Evolutionary conservation across 2,113 vertebrate species (phyloP).

Genomic region (Leucosticte australis): DNA sequence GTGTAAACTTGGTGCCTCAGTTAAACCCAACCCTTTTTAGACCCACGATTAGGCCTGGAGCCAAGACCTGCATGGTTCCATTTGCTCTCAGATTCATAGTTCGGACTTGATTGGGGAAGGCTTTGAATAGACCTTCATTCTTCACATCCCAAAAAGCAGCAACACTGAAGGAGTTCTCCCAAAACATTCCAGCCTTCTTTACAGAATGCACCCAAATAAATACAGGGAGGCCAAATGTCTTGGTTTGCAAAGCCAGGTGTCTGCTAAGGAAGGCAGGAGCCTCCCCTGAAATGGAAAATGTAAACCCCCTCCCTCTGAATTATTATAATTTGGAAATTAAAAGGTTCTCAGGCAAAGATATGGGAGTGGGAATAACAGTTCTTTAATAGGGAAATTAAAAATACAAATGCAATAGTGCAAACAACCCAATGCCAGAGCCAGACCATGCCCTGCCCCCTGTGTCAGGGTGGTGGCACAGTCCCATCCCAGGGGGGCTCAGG

Average conservation of each 20-base stretch:
- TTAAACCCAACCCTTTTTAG: neutral
- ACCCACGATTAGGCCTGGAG: neutral
- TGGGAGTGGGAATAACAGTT: too few relatives aligned
- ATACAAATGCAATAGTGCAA: too few relatives aligned
- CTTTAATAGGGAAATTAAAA: too few relatives aligned
- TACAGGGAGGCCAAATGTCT: neutral
- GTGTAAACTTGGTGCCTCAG: neutral
- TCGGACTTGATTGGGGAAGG: neutral
- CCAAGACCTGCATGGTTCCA: neutral
- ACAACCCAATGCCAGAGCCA: too few relatives aligned
- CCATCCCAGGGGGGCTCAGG: neutral
- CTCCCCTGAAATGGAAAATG: too few relatives aligned
- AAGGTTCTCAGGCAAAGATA: too few relatives aligned
- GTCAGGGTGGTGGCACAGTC: neutral
- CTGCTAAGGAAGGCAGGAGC: neutral
- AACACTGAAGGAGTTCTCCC: neutral
- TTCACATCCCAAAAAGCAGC: neutral
- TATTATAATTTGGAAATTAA: too few relatives aligned
- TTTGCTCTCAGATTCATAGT: neutral
- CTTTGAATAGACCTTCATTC: neutral
- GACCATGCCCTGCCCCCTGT: neutral
- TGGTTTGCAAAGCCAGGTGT: neutral
- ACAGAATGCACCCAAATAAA: neutral
- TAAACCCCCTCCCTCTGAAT: too few relatives aligned
- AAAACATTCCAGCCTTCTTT: neutral